These are phyloP conservation scores for Megaustenia siamemsis DNA, from an alignment of 2,888 invertebrate genomes.

Conservation along the genomic window DNA sequence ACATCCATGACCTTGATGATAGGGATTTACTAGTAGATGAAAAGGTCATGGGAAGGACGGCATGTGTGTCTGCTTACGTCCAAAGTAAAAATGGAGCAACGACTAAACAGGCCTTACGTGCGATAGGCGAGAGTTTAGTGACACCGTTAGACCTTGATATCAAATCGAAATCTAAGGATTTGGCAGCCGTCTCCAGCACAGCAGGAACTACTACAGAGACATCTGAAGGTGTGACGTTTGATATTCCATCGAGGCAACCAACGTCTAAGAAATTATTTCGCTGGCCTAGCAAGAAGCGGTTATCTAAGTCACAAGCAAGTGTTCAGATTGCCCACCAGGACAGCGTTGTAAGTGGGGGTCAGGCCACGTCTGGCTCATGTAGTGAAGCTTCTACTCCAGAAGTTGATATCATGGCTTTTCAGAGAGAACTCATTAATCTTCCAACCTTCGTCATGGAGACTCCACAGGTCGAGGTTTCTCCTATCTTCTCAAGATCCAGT, in stretches of 20 bases:
- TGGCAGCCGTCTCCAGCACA: not conserved
- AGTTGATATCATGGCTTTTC: slow-evolving; percentile 83
- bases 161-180: slow-evolving; percentile 53
- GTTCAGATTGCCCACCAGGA: slow-evolving; percentile 63
- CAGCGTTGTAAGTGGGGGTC: slow-evolving; percentile 60
- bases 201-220: slow-evolving; percentile 30
- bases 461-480: slow-evolving; percentile 74
- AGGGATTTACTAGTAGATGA: slow-evolving; percentile 20
- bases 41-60: not conserved
- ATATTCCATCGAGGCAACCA: slow-evolving; percentile 37
- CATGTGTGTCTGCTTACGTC: slow-evolving; percentile 42
- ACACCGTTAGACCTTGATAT: slow-evolving; percentile 75
- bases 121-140: slow-evolving; percentile 77
- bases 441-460: slow-evolving; percentile 81
- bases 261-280: slow-evolving; percentile 72
- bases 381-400: slow-evolving; percentile 65
- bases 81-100: slow-evolving; percentile 66
- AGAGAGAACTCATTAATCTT: slow-evolving; percentile 83
- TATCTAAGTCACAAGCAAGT: slow-evolving; percentile 77
- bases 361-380: slow-evolving; percentile 53
- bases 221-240: slow-evolving; percentile 35
- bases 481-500: slow-evolving; percentile 77
- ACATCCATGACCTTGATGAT: slow-evolving; percentile 42
- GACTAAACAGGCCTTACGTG: slow-evolving; percentile 73
- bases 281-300: slow-evolving; percentile 79